Conservation (phyloP, 1,140 invertebrate species). For the Ips nitidus region DNA sequence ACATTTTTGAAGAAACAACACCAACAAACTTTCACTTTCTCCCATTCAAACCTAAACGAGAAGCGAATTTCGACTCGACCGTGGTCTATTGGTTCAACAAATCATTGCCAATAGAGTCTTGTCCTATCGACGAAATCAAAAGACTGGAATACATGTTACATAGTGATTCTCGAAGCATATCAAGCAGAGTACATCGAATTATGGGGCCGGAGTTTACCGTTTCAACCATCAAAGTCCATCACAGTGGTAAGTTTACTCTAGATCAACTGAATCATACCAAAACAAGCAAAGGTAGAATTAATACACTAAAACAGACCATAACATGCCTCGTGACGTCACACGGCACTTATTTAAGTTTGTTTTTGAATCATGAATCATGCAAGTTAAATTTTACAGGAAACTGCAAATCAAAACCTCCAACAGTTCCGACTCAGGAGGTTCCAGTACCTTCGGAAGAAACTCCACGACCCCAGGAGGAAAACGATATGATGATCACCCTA, state of each 20-base stretch:
- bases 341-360: too few species aligned
- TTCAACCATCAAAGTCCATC: constrained; percentile 68
- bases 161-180: constrained; percentile 43
- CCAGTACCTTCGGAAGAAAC: constrained; percentile 38
- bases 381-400: constrained; percentile 53
- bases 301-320: too few species aligned
- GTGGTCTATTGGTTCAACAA: constrained; percentile 81
- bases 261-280: too few species aligned
- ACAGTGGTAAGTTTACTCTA: constrained; percentile 49
- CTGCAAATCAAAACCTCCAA: constrained; percentile 56
- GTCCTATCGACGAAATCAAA: constrained; percentile 75
- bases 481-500: constrained; percentile 87
- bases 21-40: constrained; percentile 70
- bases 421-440: constrained; percentile 30
- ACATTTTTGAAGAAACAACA: constrained; percentile 75
- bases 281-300: too few species aligned
- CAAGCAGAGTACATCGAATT: constrained; percentile 61
- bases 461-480: constrained; percentile 49
- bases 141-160: constrained; percentile 69
- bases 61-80: constrained; percentile 55
- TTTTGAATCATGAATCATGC: too few species aligned
- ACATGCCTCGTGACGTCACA: too few species aligned
- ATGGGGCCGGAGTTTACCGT: constrained; percentile 81
- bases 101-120: constrained; percentile 66
- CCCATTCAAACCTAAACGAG: constrained; percentile 54